Evolutionary conservation across 2,888 invertebrate species (phyloP).

Genomic region (Sisyra nigra): DNA sequence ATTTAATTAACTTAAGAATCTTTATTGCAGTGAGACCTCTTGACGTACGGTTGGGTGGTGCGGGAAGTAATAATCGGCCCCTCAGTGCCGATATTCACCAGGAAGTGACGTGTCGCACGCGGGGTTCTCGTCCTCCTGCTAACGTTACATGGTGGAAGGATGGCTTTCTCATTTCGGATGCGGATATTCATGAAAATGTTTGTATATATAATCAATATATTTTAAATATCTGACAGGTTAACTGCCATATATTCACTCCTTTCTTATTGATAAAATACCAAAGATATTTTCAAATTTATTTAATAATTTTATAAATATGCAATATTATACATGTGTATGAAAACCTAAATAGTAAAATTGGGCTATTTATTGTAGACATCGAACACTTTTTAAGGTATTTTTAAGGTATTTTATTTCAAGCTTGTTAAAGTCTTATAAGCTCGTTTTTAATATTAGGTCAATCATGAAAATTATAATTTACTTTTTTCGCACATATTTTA

Average conservation of each 20-base stretch:
- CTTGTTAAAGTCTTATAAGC: no score
- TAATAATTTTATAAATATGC: neutral
- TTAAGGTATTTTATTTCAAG: no score
- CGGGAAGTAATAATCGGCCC: conserved; percentile 37
- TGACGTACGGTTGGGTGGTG: conserved; percentile 48
- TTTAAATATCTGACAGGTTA: neutral
- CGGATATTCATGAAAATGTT: conserved; percentile 7
- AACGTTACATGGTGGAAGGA: conserved; percentile 62
- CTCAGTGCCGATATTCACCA: conserved; percentile 59
- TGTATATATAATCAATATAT: neutral
- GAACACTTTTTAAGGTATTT: neutral
- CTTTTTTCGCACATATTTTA: no score
- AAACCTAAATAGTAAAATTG: neutral
- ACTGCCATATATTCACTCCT: neutral
- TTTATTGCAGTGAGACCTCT: conserved; percentile 32
- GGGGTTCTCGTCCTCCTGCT: conserved; percentile 68
- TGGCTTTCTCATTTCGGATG: conserved; percentile 6
- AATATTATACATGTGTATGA: neutral
- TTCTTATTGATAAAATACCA: no score
- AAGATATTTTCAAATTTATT: neutral
- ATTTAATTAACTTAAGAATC: neutral
- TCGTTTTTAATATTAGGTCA: no score
- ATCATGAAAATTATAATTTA: no score
- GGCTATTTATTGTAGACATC: neutral
- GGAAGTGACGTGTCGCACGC: conserved; percentile 59